A percentile compares a stretch with the other conserved stretches of the same genome.
These are phyloP conservation scores for Ommatoiulus sabulosus DNA, from an alignment of 2,888 invertebrate species.

Conservation along the genomic window DNA sequence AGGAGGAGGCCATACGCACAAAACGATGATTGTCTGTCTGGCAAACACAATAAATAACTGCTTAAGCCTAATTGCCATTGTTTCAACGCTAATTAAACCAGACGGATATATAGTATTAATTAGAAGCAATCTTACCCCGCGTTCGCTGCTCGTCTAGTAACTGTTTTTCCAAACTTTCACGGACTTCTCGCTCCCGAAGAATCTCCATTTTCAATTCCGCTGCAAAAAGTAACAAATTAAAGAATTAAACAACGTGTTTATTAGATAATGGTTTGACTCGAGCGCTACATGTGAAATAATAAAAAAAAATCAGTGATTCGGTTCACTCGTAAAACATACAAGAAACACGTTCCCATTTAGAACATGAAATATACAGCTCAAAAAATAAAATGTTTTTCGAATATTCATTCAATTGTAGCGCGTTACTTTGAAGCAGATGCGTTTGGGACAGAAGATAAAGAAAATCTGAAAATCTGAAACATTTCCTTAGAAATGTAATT, in stretches of 20 bases:
- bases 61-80: constrained; percentile 31
- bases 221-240: constrained; percentile 71
- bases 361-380: no score
- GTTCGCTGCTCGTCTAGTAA: constrained; percentile 93
- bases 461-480: no score
- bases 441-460: no score
- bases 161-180: constrained; percentile 94
- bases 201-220: constrained; percentile 97
- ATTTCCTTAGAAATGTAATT: no score
- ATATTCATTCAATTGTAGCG: no score
- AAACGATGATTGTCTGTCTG: constrained; percentile 19
- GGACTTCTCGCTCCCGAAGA: constrained; percentile 89
- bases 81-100: constrained; percentile 20
- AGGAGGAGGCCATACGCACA: not conserved
- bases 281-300: no score
- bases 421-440: no score
- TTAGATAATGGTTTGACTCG: no score
- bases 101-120: constrained; percentile 51
- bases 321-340: no score
- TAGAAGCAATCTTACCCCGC: constrained; percentile 78
- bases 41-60: constrained; percentile 29
- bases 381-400: no score
- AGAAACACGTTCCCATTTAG: no score
- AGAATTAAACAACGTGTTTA: not conserved
- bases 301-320: no score